Evolutionary conservation across 2,113 vertebrate species (phyloP), one percentile per base, ranked within the genome.

Genomic region (Cromileptes altivelis): DNA sequence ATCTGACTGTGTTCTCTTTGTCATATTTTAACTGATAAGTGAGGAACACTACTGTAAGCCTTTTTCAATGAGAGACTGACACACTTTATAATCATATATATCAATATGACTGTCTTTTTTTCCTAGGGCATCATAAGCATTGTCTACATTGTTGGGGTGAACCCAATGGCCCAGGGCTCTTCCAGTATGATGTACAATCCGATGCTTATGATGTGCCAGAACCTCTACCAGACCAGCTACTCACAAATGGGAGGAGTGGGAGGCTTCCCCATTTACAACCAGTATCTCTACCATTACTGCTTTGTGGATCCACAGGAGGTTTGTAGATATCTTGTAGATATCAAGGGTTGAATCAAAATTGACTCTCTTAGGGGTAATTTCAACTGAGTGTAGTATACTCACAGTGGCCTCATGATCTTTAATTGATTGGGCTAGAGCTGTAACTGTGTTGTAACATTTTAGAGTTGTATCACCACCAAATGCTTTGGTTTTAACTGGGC

Each of bases 261-360:
- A 53, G 89, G 94, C 17, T 95, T 96, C 80, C 92, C 94, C 40
- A 81, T 94, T 1, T 94, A 95, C 79, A 97, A 96, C 94, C 97
- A 97, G 93, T 98, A 98, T 83, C 93, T 98, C 49, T 97, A 97
- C 93, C 97, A 98, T 90, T 98, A 98, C 95, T 98, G 97, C 93
- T 96, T 94, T 6, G 97, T 98, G 85, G 97, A 98, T 82, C 96
- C 97, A 0, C 97, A 98, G 84, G 97, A 98, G 97, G 97, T 97
- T 52, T 63, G 91, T 50, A 14, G 6, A 58, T 62, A 7, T 55
- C 56, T 33, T 50, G 10, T 37, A 27, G 27, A 70, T 68, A 23
- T 65, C 4, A 19, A 42, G 0, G 37, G 12, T 30, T 58, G 30
- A 47, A 6, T 45, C 23, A 49, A 17, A n/a, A 17, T 56, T 55